A percentile compares a stretch with the other conserved stretches of the same genome.
Conservation (phyloP, 2,113 vertebrate genomes). For the Clarias magur region DNA sequence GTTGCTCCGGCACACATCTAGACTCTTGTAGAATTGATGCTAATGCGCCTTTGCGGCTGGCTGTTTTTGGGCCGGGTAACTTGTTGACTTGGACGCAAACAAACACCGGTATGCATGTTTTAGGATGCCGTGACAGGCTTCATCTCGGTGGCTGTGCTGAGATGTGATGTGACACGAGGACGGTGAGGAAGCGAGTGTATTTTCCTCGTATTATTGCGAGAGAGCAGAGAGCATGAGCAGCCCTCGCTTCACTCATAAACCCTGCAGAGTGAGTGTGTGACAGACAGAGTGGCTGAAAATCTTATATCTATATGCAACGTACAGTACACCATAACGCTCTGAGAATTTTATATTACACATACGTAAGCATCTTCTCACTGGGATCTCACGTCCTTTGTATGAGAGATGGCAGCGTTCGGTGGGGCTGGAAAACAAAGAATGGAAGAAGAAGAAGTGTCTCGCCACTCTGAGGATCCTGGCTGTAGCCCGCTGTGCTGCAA, state of each 20-base stretch:
- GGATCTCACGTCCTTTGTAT: slow-evolving; percentile 13
- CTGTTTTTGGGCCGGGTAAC: neutral
- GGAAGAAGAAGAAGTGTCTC: neutral
- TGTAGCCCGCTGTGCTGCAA: slow-evolving; percentile 67
- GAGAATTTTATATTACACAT: neutral
- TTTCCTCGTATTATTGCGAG: slow-evolving; percentile 8
- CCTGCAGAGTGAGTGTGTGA: slow-evolving; percentile 2
- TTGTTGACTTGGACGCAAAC: neutral
- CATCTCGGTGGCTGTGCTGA: neutral
- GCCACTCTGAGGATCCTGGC: slow-evolving; percentile 53
- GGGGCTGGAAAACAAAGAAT: slow-evolving; percentile 29
- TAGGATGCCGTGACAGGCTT: neutral
- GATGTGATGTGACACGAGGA: slow-evolving; percentile 11
- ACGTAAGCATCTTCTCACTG: neutral
- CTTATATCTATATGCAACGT: neutral
- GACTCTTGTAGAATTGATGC: neutral
- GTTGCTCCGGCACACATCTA: neutral
- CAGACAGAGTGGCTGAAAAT: neutral
- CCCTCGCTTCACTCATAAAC: slow-evolving; percentile 30
- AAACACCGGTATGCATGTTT: neutral
- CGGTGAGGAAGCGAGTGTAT: neutral
- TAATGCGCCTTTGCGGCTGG: neutral
- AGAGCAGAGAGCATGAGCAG: slow-evolving; percentile 19
- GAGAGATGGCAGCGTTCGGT: slow-evolving; percentile 39
- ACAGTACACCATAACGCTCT: neutral